These are phyloP conservation scores for Pygoscelis antarcticus DNA, from an alignment of 2,113 vertebrate genomes.

Conservation along the genomic window DNA sequence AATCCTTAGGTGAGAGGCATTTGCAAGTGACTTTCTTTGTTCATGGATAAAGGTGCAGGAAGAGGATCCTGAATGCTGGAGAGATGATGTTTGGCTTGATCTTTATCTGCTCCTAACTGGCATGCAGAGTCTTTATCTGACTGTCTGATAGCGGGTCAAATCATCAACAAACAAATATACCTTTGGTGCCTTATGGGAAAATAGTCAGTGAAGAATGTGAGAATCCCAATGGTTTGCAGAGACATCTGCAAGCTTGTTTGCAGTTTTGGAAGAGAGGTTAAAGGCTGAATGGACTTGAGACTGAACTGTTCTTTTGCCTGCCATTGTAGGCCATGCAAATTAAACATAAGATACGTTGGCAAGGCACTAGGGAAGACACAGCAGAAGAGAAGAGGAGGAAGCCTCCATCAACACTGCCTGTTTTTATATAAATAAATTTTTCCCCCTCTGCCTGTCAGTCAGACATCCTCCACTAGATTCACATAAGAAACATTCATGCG, in stretches of 20 bases:
- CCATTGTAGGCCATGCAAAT: not conserved
- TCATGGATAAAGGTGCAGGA: not conserved
- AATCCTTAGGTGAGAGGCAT: not conserved
- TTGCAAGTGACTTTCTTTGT: not conserved
- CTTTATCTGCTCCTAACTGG: not conserved
- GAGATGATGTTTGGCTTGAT: not conserved
- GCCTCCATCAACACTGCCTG: not conserved
- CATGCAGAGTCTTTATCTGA: not conserved
- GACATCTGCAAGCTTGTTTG: not conserved
- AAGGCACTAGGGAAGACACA: not conserved
- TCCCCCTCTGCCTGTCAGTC: not conserved
- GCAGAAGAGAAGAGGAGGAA: not conserved
- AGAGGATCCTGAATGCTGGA: not conserved
- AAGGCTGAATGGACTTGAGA: not conserved
- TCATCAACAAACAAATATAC: not conserved
- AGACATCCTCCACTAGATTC: not conserved
- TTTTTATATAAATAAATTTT: not conserved
- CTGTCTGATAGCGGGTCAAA: not conserved
- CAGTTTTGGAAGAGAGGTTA: not conserved
- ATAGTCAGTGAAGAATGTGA: not conserved
- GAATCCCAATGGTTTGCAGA: not conserved
- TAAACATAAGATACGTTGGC: not conserved
- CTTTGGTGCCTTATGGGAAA: not conserved
- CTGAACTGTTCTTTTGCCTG: not conserved
- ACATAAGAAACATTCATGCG: not conserved